Base-by-base conservation (phyloP, 2,888 invertebrate genomes). In the Megaustenia siamemsis region DNA sequence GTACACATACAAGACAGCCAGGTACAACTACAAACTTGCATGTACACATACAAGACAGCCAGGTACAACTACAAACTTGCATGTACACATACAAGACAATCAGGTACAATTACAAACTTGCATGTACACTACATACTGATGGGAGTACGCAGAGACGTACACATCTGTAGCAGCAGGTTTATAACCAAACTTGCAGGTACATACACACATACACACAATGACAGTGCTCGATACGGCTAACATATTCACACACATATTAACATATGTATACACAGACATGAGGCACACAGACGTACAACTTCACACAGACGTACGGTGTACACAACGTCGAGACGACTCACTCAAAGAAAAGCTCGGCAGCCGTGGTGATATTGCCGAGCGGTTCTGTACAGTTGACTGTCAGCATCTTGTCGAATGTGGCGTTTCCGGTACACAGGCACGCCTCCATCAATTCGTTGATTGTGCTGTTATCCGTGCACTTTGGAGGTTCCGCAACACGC, bases 291-390 rank as follows among this genome's bases (percentile, higher is more conserved):
- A 45, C 45, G 45, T 45, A 45, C 45, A 45, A 45, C 8, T 45
- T 53, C 21, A 53, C 53, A 53, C 53, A 53, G 18, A 21, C 18
- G n/a, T 28, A 28, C 32, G 10, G 18, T 5, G n/a, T 12, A 12
- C 28, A 38, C 32, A 35, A 0, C 18, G 21, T 15, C 21, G 15
- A 43, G n/a, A n/a, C n/a, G n/a, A 88, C 91, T 88, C 86, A 92
- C 92, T 90, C 88, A 82, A 92, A 92, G 85, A 81, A 92, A 8
- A 90, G 75, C 71, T 91, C 90, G 2, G 90, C 89, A 0, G 89
- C 86, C 1, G 89, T 86, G 12, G 82, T 86, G 5, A 86, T 86
- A 24, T 85, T 86, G 5, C 82, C 87, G 10, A 83, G 73, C 0
- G 83, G 85, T 35, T 88, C 89, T 0, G 90, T 91, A 76, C 90